phyloP scores from a whole-genome alignment of 2,797 vertebrate species.

The Mycteria americana region DNA sequence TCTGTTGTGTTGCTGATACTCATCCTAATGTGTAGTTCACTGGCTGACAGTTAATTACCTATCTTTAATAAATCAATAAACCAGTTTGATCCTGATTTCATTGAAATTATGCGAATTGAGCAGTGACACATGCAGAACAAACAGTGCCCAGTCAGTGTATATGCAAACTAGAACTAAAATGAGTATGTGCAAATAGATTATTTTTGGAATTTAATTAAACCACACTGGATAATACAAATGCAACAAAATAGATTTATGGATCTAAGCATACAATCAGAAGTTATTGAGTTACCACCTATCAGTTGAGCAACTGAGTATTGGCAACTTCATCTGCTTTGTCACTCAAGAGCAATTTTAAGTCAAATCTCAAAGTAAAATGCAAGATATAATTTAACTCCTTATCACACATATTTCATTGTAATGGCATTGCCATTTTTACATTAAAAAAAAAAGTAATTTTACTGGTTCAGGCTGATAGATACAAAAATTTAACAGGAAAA shows the following conservation, averaged over 20 bases:
- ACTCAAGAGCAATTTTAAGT: neutral
- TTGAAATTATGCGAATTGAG: neutral
- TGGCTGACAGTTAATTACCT: neutral
- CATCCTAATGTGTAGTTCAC: neutral
- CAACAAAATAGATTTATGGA: neutral
- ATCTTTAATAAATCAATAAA: neutral
- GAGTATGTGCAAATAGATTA: neutral
- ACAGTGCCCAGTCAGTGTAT: neutral
- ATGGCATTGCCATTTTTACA: neutral
- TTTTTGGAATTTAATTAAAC: neutral
- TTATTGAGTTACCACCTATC: neutral
- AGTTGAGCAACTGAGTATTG: neutral
- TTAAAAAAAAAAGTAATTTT: slow-evolving; percentile 38
- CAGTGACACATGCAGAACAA: neutral
- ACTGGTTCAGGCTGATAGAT: slow-evolving; percentile 22
- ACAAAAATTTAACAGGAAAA: slow-evolving; percentile 23
- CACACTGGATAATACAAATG: neutral
- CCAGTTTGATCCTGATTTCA: neutral
- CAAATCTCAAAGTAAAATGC: neutral
- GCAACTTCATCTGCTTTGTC: neutral
- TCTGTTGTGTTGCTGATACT: neutral
- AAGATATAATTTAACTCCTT: neutral
- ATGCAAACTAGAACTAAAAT: neutral
- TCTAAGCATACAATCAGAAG: neutral
- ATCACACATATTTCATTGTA: neutral